Conservation (phyloP, 2,113 vertebrate species). For the Verasper variegatus region DNA sequence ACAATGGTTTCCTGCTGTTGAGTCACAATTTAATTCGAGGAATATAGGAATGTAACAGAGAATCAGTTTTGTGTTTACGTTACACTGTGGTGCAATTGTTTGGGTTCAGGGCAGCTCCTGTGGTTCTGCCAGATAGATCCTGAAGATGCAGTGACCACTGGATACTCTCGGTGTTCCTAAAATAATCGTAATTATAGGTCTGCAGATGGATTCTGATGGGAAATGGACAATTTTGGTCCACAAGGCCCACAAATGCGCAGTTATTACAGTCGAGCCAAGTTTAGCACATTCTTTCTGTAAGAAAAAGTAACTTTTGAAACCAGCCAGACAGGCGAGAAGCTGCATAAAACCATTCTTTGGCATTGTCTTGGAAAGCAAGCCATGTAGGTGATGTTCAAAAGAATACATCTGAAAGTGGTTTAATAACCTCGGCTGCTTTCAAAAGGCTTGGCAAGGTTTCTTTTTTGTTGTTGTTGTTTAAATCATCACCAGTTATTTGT, state of each 20-base stretch:
- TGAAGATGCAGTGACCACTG: slow-evolving; percentile 77
- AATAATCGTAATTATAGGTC: slow-evolving; percentile 84
- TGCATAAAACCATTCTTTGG: slow-evolving; percentile 39
- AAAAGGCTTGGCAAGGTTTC: slow-evolving; percentile 13
- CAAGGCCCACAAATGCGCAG: slow-evolving; percentile 64
- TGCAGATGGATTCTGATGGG: slow-evolving; percentile 71
- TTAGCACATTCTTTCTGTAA: slow-evolving; percentile 74
- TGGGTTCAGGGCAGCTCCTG: slow-evolving; percentile 71
- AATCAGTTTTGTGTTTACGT: slow-evolving; percentile 69
- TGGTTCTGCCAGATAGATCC: slow-evolving; percentile 69
- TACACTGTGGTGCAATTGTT: slow-evolving; percentile 69
- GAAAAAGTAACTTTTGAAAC: slow-evolving; percentile 60
- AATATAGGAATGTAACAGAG: slow-evolving; percentile 59
- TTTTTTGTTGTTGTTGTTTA: slow-evolving; percentile 30
- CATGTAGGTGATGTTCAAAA: slow-evolving; percentile 30
- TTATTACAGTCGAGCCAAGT: slow-evolving; percentile 73
- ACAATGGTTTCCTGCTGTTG: slow-evolving; percentile 62
- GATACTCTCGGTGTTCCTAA: slow-evolving; percentile 69
- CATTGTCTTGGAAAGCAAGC: slow-evolving; percentile 35
- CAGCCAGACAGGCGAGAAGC: slow-evolving; percentile 24
- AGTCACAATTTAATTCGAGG: slow-evolving; percentile 57
- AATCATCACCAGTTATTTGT: slow-evolving; percentile 47
- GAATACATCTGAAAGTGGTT: slow-evolving; percentile 44
- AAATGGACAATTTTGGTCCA: slow-evolving; percentile 73
- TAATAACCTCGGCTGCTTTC: slow-evolving; percentile 17